phyloP scores from a whole-genome alignment of 2,113 vertebrate species.

The Dicentrarchus labrax region DNA sequence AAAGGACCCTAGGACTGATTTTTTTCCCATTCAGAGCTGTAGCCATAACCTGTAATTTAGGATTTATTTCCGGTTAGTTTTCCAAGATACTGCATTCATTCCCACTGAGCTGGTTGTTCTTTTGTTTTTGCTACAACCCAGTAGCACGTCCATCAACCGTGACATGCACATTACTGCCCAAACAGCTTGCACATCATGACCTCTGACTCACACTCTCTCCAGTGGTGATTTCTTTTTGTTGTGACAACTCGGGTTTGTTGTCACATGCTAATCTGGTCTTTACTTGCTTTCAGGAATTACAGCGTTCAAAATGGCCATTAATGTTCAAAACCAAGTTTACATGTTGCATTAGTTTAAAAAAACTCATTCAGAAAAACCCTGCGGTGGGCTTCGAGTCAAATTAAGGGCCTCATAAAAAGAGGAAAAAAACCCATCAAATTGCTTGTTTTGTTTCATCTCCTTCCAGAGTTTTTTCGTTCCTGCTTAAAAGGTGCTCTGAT shows the following conservation, averaged over 20 bases:
- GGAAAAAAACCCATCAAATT: conserved; percentile 48
- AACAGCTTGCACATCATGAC: background rate
- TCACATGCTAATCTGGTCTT: background rate
- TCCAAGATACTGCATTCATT: conserved; percentile 51
- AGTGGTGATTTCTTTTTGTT: background rate
- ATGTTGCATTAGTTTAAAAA: conserved; percentile 49
- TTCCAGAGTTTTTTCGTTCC: conserved; percentile 62
- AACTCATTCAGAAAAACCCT: conserved; percentile 51
- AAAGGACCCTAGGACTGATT: background rate
- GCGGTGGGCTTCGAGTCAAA: conserved; percentile 59
- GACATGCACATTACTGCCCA: conserved; percentile 12
- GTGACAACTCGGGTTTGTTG: background rate
- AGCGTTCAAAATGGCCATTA: conserved; percentile 38
- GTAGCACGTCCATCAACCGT: conserved; percentile 15
- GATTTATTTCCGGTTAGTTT: conserved; percentile 70
- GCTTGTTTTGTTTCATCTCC: conserved; percentile 78
- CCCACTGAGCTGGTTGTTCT: conserved; percentile 46
- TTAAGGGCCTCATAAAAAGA: conserved; percentile 73
- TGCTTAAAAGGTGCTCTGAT: conserved; percentile 69
- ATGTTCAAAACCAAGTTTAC: conserved; percentile 54
- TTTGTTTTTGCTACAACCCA: conserved; percentile 27
- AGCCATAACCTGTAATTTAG: conserved; percentile 69
- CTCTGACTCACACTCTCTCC: background rate
- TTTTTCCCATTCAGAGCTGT: conserved; percentile 41
- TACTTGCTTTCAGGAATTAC: background rate